Evolutionary conservation across 2,797 vertebrate species (phyloP).

Genomic region (Pagetopsis macropterus): DNA sequence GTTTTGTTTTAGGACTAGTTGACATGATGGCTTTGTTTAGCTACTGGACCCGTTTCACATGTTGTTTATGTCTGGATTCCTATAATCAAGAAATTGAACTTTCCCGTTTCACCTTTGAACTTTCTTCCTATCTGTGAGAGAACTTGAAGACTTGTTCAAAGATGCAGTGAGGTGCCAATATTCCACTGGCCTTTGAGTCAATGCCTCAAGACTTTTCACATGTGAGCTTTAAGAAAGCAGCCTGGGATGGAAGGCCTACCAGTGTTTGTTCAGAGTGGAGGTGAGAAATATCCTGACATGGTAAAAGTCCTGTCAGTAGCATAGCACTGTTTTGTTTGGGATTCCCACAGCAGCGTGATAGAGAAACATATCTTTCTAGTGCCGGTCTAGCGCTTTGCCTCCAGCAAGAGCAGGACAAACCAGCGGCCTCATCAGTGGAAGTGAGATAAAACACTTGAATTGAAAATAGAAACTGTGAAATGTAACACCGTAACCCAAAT

Average conservation of each 20-base stretch:
- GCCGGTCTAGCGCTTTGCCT: constrained; percentile 57
- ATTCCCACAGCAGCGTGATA: constrained; percentile 27
- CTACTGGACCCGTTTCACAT: background rate
- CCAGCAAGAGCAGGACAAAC: constrained; percentile 60
- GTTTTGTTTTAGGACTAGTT: background rate
- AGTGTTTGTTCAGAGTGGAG: constrained; percentile 70
- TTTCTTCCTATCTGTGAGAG: constrained; percentile 15
- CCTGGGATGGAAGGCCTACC: constrained; percentile 73
- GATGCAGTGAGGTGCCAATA: constrained; percentile 38
- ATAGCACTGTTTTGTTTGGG: constrained; percentile 60
- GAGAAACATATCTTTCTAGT: constrained; percentile 62
- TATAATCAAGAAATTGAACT: constrained; percentile 8
- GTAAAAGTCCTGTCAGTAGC: constrained; percentile 69
- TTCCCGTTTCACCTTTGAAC: constrained; percentile 42
- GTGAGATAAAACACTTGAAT: constrained; percentile 51
- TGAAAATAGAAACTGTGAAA: constrained; percentile 73
- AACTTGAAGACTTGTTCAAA: constrained; percentile 20
- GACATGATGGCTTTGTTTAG: background rate
- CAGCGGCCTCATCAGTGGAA: constrained; percentile 43
- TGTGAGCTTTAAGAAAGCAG: constrained; percentile 60
- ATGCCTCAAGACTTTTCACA: constrained; percentile 69
- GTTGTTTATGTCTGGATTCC: background rate
- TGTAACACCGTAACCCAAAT: constrained; percentile 61
- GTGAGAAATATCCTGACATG: constrained; percentile 81
- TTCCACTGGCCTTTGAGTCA: constrained; percentile 60